phyloP scores from a whole-genome alignment of 2,888 invertebrate genomes.

The Anthophora plumipes region DNA sequence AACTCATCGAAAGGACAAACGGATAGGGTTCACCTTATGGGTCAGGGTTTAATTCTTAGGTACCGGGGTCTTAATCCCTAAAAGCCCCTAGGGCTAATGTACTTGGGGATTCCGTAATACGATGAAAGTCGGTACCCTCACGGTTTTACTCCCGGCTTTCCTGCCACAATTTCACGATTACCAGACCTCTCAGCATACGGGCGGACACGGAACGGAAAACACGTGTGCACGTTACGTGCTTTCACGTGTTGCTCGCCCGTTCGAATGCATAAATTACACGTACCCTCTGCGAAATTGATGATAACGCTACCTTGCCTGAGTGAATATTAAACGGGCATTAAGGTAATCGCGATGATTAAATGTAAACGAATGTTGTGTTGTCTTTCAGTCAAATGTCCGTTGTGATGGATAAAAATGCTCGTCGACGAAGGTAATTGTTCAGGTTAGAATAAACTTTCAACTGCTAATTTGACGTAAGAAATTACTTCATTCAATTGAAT shows the following conservation, averaged over 20 bases:
- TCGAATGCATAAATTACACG: conserved; percentile 58
- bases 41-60: conserved; percentile 22
- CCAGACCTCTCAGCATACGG: conserved; percentile 50
- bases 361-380: neutral
- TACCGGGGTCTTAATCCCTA: conserved; percentile 13
- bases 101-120: conserved; percentile 46
- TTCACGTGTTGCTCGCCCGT: conserved; percentile 44
- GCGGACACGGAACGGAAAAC: conserved; percentile 54
- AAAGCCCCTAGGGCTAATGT: conserved; percentile 9
- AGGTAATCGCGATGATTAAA: conserved; percentile 4
- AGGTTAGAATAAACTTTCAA: too few relatives aligned
- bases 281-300: conserved; percentile 49
- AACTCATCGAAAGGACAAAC: neutral
- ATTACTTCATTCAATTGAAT: too few relatives aligned
- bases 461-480: too few relatives aligned
- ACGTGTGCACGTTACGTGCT: conserved; percentile 50
- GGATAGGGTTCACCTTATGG: neutral
- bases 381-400: neutral
- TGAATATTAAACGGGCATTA: neutral
- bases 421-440: neutral
- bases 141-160: neutral
- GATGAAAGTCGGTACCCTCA: conserved; percentile 44
- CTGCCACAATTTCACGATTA: conserved; percentile 51
- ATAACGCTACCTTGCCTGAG: neutral
- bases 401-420: neutral